Evolutionary conservation across 2,888 invertebrate species (phyloP).

Genomic region (Chymomyza caudatula): DNA sequence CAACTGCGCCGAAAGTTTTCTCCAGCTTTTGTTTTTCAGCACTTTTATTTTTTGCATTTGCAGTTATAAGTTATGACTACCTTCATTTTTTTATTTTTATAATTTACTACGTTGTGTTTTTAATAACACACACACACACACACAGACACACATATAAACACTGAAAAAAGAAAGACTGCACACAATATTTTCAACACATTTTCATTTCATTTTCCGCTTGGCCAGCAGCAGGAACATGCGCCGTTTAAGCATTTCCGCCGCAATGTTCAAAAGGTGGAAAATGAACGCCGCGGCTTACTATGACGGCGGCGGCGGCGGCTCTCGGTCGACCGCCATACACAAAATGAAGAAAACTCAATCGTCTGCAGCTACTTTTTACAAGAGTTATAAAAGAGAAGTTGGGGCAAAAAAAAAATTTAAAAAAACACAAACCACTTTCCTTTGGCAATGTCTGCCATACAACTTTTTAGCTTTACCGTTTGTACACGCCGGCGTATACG

Average conservation of each 20-base stretch:
- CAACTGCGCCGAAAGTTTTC: slow-evolving; percentile 15
- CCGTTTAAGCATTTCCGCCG: slow-evolving; percentile 44
- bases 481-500: slow-evolving; percentile 48
- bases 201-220: slow-evolving; percentile 8
- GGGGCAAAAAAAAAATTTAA: slow-evolving; percentile 1
- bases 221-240: slow-evolving; percentile 12
- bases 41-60: slow-evolving; percentile 35
- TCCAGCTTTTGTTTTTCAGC: slow-evolving; percentile 34
- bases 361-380: slow-evolving; percentile 35
- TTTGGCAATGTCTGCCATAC: slow-evolving; percentile 16
- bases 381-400: background rate
- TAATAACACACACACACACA: slow-evolving; percentile 37
- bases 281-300: no score
- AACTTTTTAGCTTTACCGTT: slow-evolving; percentile 6
- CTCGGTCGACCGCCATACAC: slow-evolving; percentile 16
- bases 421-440: slow-evolving; percentile 49
- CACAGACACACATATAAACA: no score
- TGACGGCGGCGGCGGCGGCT: slow-evolving; percentile 22
- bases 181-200: slow-evolving; percentile 32
- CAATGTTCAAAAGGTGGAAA: slow-evolving; percentile 45
- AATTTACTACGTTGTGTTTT: slow-evolving; percentile 60
- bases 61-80: background rate
- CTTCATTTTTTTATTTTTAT: slow-evolving; percentile 31
- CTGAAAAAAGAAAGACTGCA: slow-evolving; percentile 29
- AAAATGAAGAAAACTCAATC: slow-evolving; percentile 65